phyloP scores from a whole-genome alignment of 1,140 invertebrate species.

The Drosophila kohkoa region DNA sequence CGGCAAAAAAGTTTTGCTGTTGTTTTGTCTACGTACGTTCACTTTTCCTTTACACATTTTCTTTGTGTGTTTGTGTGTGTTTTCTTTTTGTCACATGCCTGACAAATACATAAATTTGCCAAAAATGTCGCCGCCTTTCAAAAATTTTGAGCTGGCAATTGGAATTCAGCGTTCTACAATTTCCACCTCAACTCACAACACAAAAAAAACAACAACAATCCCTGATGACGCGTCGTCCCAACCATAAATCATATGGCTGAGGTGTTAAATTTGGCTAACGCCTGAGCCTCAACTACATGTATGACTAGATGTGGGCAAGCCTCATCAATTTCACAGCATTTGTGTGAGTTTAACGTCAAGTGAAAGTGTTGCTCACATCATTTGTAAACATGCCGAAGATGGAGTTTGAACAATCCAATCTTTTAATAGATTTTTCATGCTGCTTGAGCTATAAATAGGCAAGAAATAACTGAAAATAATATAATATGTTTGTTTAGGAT shows the following conservation, averaged over 20 bases:
- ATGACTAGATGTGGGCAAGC: slow-evolving; percentile 8
- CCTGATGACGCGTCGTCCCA: slow-evolving; percentile 42
- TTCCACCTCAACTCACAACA: slow-evolving; percentile 11
- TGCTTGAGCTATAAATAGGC: not conserved
- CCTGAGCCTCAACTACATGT: not conserved
- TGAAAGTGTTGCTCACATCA: slow-evolving; percentile 12
- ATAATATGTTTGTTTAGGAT: not conserved
- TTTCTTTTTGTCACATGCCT: slow-evolving; percentile 64
- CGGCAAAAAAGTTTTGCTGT: slow-evolving; percentile 68
- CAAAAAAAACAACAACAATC: slow-evolving; percentile 27
- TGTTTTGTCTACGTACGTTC: slow-evolving; percentile 32
- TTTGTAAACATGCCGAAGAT: not conserved
- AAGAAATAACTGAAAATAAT: not conserved
- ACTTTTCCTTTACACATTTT: slow-evolving; percentile 13
- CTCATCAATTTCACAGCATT: slow-evolving; percentile 67
- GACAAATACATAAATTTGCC: slow-evolving; percentile 84
- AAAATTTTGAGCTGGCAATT: slow-evolving; percentile 81
- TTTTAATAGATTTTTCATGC: not conserved
- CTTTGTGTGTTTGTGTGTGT: not conserved
- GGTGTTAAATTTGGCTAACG: slow-evolving; percentile 39
- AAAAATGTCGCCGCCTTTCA: slow-evolving; percentile 84
- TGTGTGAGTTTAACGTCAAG: not conserved
- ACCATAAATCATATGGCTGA: slow-evolving; percentile 68
- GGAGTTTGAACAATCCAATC: not conserved
- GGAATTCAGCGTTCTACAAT: slow-evolving; percentile 65